Evolutionary conservation across 2,113 vertebrate species (phyloP).

Genomic region (Anhinga anhinga): DNA sequence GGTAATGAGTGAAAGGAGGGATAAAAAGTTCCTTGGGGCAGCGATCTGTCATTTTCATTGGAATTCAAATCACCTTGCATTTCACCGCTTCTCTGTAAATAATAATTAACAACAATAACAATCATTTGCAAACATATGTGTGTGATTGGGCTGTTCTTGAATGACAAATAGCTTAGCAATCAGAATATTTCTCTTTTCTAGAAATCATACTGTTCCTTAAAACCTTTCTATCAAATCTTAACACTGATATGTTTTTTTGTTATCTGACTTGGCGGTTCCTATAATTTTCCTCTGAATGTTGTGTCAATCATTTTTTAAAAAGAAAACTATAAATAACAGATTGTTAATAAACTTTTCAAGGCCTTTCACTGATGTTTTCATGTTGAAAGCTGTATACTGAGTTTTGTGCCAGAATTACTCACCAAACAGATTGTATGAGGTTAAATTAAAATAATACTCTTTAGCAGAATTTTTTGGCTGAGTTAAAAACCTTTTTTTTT

Average conservation of each 20-base stretch:
- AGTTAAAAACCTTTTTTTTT: background rate
- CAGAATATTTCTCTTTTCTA: background rate
- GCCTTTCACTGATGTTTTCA: conserved; percentile 41
- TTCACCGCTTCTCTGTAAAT: conserved; percentile 24
- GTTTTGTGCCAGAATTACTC: conserved; percentile 45
- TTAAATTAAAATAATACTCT: conserved; percentile 33
- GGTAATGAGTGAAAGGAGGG: conserved; percentile 38
- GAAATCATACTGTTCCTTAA: background rate
- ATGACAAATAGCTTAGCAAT: conserved; percentile 10
- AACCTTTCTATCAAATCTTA: conserved; percentile 1
- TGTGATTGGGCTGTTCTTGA: conserved; percentile 7
- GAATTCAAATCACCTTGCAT: conserved; percentile 44
- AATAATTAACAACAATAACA: conserved; percentile 58
- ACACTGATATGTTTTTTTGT: background rate
- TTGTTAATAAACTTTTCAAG: conserved; percentile 60
- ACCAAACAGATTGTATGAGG: conserved; percentile 39
- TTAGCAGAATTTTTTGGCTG: background rate
- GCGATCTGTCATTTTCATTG: background rate
- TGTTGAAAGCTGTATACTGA: conserved; percentile 22
- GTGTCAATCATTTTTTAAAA: conserved; percentile 26
- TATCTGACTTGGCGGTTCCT: background rate
- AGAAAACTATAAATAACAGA: conserved; percentile 40
- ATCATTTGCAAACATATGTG: conserved; percentile 46
- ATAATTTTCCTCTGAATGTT: conserved; percentile 39
- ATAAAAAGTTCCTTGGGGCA: background rate